Evolutionary conservation across 2,113 vertebrate genomes (phyloP).

Genomic region (Colossoma macropomum): DNA sequence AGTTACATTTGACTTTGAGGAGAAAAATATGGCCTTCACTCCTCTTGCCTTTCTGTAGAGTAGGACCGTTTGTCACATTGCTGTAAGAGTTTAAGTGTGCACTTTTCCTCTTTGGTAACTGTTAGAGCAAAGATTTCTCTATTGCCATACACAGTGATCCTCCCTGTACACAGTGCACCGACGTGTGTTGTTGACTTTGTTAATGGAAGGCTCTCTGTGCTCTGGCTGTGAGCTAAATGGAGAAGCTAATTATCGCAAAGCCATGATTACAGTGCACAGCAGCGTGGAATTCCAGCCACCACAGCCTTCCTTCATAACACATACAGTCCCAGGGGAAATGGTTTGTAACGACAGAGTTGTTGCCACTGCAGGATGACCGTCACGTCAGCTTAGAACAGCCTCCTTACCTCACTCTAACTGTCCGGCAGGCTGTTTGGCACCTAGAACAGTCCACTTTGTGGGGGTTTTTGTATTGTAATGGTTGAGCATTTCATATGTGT

Average conservation of each 20-base stretch:
- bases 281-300: not conserved
- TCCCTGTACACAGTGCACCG: not conserved
- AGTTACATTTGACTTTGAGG: not conserved
- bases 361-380: not conserved
- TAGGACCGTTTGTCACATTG: not conserved
- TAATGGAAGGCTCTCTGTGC: conserved; percentile 33
- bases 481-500: not conserved
- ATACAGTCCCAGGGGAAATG: not conserved
- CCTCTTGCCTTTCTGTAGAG: not conserved
- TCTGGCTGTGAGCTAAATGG: conserved; percentile 38
- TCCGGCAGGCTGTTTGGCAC: not conserved
- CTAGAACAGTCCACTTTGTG: not conserved
- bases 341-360: not conserved
- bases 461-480: not conserved
- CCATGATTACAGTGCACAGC: conserved; percentile 19
- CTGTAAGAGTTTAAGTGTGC: not conserved
- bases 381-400: not conserved
- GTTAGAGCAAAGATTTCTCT: conserved; percentile 12
- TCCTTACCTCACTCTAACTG: not conserved
- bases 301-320: not conserved
- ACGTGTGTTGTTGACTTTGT: conserved; percentile 32
- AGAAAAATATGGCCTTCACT: not conserved
- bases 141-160: not conserved
- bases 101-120: conserved; percentile 8
- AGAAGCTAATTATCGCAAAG: conserved; percentile 26